Evolutionary conservation across 2,797 vertebrate genomes (phyloP).

Genomic region (Aldrovandia affinis): DNA sequence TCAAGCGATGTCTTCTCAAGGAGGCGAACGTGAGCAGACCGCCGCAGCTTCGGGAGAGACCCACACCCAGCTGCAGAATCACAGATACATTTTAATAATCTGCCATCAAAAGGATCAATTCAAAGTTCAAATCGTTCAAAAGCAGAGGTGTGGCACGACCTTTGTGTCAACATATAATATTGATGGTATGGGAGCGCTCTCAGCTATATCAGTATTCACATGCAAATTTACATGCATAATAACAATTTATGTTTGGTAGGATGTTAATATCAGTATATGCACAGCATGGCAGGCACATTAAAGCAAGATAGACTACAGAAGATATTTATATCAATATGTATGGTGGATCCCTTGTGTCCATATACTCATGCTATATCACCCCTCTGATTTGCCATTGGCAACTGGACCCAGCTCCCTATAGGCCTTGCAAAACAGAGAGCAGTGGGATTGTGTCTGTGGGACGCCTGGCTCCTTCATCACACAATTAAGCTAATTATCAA

Average conservation of each 20-base stretch:
- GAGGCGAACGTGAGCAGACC: conserved; percentile 72
- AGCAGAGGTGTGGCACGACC: background rate
- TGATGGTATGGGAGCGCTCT: background rate
- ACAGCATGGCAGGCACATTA: background rate
- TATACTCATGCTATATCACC: background rate
- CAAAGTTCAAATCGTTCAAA: background rate
- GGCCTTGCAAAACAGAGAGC: conserved; percentile 27
- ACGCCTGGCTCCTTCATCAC: conserved; percentile 41
- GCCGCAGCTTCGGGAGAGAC: conserved; percentile 58
- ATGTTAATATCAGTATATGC: background rate
- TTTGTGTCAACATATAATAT: background rate
- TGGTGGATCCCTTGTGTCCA: background rate
- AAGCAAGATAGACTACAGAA: too few relatives aligned
- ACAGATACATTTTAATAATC: background rate
- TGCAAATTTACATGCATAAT: background rate
- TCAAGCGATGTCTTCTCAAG: conserved; percentile 74
- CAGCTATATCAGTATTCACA: background rate
- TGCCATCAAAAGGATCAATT: background rate
- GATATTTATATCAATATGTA: too few relatives aligned
- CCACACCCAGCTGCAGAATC: conserved; percentile 58
- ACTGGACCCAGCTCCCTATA: background rate
- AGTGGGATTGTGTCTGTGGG: conserved; percentile 37
- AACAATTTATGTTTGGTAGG: background rate
- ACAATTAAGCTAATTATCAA: conserved; percentile 68
- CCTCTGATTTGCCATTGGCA: background rate